Evolutionary conservation across 2,888 invertebrate genomes (phyloP), one percentile per base, ranked within the genome.

Genomic region (Melanchra persicariae): DNA sequence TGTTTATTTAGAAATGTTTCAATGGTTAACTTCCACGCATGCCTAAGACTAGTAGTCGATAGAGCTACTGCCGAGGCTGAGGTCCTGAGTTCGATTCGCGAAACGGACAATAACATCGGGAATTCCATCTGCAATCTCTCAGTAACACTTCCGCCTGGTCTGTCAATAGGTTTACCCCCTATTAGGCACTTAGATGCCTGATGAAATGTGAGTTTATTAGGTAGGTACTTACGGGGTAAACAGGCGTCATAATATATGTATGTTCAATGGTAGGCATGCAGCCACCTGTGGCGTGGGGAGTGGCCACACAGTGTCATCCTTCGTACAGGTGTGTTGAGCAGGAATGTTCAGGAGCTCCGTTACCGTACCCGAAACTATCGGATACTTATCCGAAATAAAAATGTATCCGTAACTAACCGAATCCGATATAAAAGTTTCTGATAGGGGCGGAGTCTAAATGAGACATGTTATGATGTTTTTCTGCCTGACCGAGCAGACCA

Each of bases 261-360:
- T n/a, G n/a, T 40, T 30, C 30, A 7, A 1, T 37, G 37, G 24
- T 63, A 40, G 15, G 26, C 49, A 45, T 37, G 22, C 24, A 45
- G 34, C 40, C 10, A 77, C 52, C 51, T 73, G 70, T 47, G 17
- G 52, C 57, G 5, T 76, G 9, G 40, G 40, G 17, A 54, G 45
- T 37, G 17, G 30, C 40, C n/a, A 30, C 17, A 52, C 43, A 45
- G 40, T 34, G 24, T 24, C 19, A 54, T 24, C 22, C 8, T 57
- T 43, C n/a, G 5, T 54, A 10, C 77, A 77, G 45, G 37, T 52
- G 24, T 58, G n/a, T n/a, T n/a, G n/a, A n/a, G n/a, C n/a, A n/a
- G n/a, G n/a, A n/a, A n/a, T n/a, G n/a, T n/a, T n/a, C n/a, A n/a
- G n/a, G n/a, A n/a, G n/a, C n/a, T n/a, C n/a, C n/a, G n/a, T n/a